Evolutionary conservation across 92 coral and sea anemone species (phyloP), one percentile per base, ranked within the genome.

Genomic region (Epizoanthus rinbou): DNA sequence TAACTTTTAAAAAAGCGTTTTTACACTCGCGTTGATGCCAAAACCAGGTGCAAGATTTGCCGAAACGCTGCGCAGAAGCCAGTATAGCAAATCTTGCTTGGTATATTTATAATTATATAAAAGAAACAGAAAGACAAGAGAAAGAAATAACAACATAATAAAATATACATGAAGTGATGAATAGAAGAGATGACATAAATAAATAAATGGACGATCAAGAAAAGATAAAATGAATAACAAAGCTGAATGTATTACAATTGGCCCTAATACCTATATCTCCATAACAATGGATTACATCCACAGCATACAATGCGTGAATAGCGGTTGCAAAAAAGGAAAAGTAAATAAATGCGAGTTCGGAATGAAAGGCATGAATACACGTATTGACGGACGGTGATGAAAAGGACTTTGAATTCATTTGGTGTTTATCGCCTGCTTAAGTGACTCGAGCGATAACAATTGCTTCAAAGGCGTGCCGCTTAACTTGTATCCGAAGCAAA

Each of bases 251-350:
- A 94, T 92, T 94, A 97, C 97, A 97, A 94, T 94, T 94, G 99
- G 87, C 86, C 75, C 85, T 93, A 90, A 91, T 91, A 88, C 95
- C 81, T 80, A 90, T 84, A 97, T 97, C 99, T 90, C 91, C 99
- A 97, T 97, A 97, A 97, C 99, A 97, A 97, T 84, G 84, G 94
- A 89, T 90, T 94, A 97, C 99, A 97, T 97, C 98, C 88, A 90
- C 90, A 84, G 80, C 68, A 82, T 86, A 97, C 99, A 97, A 94
- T 91, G 74, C 91, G 74, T 91, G 97, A 91, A 97, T 94, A 86
- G 99, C 95, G 91, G 91, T 86, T 72, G 74, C 79, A 87, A 80
- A 85, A 90, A 86, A 83, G 74, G 82, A 83, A 91, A 89, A 86
- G 93, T 91, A 90, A 95, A 94, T 90, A 94, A 84, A 87, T 80